Evolutionary conservation across 2,888 invertebrate genomes (phyloP).

Genomic region (Apantesis nais): DNA sequence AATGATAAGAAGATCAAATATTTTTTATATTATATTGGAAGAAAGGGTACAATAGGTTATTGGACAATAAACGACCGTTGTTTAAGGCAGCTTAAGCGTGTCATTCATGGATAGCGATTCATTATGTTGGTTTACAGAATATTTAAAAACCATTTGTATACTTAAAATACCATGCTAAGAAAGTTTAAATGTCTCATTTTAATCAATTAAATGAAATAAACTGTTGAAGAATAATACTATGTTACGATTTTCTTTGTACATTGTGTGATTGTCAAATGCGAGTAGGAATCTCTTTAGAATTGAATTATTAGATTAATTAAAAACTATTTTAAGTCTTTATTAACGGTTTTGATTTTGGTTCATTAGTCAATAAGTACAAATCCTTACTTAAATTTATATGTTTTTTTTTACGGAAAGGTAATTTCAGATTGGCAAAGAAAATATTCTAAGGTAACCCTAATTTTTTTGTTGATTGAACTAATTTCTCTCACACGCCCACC

Average conservation of each 20-base stretch:
- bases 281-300: neutral
- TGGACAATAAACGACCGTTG: neutral
- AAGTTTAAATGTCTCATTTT: neutral
- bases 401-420: neutral
- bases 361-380: neutral
- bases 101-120: neutral
- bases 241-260: neutral
- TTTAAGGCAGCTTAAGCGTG: neutral
- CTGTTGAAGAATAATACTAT: neutral
- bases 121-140: neutral
- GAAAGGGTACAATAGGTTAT: neutral
- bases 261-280: neutral
- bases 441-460: too few relatives aligned
- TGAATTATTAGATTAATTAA: conserved; percentile 6
- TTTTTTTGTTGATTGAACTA: too few relatives aligned
- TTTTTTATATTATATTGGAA: neutral
- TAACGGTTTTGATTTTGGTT: neutral
- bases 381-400: neutral
- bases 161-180: neutral
- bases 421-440: too few relatives aligned
- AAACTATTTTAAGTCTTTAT: conserved; percentile 1
- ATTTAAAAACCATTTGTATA: neutral
- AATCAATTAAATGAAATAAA: neutral
- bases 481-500: too few relatives aligned
- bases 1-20: neutral